Percentiles rank a stretch among this genome's conserved stretches.
Conservation (phyloP, 2,797 vertebrate genomes). For the Paedocypris micromegethes region DNA sequence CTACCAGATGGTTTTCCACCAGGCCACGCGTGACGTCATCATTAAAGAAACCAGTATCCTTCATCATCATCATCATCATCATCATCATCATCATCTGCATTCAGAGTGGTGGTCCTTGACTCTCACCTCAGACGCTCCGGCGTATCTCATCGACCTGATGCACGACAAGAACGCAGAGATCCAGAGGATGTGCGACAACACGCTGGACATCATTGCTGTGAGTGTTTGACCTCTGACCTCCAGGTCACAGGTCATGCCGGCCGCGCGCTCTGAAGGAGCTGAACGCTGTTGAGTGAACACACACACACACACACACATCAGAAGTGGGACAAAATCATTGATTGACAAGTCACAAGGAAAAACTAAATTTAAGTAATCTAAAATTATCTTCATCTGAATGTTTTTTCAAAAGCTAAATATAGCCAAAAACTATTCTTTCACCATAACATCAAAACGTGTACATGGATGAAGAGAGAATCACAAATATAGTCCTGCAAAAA, state of each 20-base stretch:
- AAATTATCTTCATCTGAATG: too few species aligned
- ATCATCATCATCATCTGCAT: slow-evolving; percentile 93
- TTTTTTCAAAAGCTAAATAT: too few species aligned
- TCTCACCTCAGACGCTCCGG: slow-evolving; percentile 74
- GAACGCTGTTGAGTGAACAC: too few species aligned
- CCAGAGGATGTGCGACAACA: slow-evolving; percentile 86
- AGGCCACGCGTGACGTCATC: slow-evolving; percentile 94
- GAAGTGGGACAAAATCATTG: too few species aligned
- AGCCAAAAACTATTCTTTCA: too few species aligned
- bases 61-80: slow-evolving; percentile 76
- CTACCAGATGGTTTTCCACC: slow-evolving; percentile 98
- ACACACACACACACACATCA: too few species aligned
- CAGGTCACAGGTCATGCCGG: not conserved
- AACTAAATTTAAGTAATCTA: too few species aligned
- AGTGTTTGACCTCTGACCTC: slow-evolving; percentile 48
- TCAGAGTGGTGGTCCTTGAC: slow-evolving; percentile 45
- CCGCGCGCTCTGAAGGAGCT: too few species aligned
- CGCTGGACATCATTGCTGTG: slow-evolving; percentile 89
- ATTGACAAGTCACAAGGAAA: too few species aligned
- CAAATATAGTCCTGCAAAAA: too few species aligned
- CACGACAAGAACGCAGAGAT: slow-evolving; percentile 88
- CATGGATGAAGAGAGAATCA: too few species aligned
- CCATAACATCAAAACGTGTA: too few species aligned
- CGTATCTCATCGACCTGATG: slow-evolving; percentile 90
- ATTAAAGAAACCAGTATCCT: slow-evolving; percentile 98